Evolutionary conservation across 2,797 vertebrate species (phyloP).

Genomic region (Dipus sagitta): DNA sequence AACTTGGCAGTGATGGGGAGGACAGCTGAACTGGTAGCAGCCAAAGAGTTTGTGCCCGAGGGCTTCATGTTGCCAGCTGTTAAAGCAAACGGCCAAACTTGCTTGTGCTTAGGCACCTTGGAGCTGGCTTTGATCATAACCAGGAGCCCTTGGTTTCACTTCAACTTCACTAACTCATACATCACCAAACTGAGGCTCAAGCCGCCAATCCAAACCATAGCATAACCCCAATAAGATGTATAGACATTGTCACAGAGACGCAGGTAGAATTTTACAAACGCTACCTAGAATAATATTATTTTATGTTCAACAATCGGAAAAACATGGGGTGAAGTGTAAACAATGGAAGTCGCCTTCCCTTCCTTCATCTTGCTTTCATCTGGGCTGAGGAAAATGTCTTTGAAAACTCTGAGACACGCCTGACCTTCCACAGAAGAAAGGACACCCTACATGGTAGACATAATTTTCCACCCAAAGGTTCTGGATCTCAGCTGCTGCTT

Average conservation of each 20-base stretch:
- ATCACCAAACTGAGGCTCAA: not conserved
- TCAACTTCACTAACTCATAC: too few relatives aligned
- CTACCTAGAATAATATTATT: not conserved
- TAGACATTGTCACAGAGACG: not conserved
- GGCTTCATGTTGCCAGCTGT: too few relatives aligned
- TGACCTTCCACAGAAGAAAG: constrained; percentile 49
- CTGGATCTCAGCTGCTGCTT: constrained; percentile 65
- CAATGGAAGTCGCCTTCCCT: not conserved
- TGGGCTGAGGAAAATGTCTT: constrained; percentile 31
- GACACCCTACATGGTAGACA: not conserved
- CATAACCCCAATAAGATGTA: not conserved
- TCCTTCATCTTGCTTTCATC: constrained; percentile 3
- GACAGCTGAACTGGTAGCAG: too few relatives aligned
- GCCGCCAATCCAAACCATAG: too few relatives aligned
- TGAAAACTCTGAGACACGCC: constrained; percentile 29
- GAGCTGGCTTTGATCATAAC: too few relatives aligned
- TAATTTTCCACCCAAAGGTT: constrained; percentile 48
- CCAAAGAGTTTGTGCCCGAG: too few relatives aligned
- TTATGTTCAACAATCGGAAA: not conserved
- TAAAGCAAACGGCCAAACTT: too few relatives aligned
- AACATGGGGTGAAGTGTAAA: not conserved
- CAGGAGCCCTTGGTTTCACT: too few relatives aligned
- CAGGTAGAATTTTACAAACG: not conserved
- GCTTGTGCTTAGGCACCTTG: too few relatives aligned
- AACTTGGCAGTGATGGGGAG: too few relatives aligned